Conservation (phyloP, 2,113 vertebrate species). For the Oophaga pumilio region DNA sequence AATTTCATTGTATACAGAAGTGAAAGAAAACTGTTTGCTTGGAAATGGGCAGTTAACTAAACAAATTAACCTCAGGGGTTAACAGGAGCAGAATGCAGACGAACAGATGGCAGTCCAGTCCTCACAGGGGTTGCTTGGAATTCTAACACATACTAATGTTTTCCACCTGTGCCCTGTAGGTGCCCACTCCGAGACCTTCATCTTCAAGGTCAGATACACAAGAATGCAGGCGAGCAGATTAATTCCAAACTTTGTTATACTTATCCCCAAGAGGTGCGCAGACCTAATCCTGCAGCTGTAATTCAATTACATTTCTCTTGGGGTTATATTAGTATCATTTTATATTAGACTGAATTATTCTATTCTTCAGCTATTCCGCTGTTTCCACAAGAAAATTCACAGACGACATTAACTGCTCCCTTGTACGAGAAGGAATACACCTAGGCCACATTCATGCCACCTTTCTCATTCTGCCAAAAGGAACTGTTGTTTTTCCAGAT, state of each 20-base stretch:
- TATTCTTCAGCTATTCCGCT: background rate
- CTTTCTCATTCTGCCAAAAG: too few species aligned
- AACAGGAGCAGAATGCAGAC: constrained; percentile 2
- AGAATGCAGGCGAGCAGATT: background rate
- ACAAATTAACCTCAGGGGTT: constrained; percentile 38
- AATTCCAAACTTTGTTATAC: background rate
- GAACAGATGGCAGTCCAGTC: constrained; percentile 5
- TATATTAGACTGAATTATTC: background rate
- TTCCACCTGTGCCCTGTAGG: constrained; percentile 38
- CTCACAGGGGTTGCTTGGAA: background rate
- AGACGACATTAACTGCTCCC: background rate
- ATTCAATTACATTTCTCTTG: background rate
- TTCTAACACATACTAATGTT: constrained; percentile 31
- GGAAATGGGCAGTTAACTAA: constrained; percentile 1
- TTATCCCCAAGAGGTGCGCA: background rate
- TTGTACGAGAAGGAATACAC: background rate
- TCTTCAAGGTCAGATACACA: constrained; percentile 35
- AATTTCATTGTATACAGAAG: constrained; percentile 18
- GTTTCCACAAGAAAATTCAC: background rate
- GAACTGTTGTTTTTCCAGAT: too few species aligned
- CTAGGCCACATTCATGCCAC: too few species aligned
- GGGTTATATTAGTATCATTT: background rate
- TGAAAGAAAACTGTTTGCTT: constrained; percentile 34
- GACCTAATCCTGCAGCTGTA: background rate
- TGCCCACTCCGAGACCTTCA: constrained; percentile 21